These are phyloP conservation scores for Nannospalax galili DNA, from an alignment of 2,113 vertebrate species.

Conservation along the genomic window DNA sequence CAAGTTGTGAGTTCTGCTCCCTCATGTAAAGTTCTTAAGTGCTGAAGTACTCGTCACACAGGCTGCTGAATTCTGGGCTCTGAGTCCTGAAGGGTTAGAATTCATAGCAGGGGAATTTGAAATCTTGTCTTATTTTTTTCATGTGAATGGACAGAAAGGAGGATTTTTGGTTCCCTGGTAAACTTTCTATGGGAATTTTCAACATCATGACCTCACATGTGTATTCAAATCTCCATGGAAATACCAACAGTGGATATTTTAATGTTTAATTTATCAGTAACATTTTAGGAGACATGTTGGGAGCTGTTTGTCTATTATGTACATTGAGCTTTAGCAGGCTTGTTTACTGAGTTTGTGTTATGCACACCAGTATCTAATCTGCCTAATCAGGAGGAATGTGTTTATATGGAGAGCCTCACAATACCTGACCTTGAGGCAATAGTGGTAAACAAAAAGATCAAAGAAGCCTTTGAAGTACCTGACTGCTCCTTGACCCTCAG, in stretches of 20 bases:
- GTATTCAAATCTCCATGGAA: constrained; percentile 49
- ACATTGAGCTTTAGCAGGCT: too few relatives aligned
- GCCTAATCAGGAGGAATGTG: too few relatives aligned
- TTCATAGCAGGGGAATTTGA: background rate
- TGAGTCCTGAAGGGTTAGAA: constrained; percentile 5
- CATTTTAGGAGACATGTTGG: too few relatives aligned
- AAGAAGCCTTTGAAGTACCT: too few relatives aligned
- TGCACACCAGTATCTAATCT: too few relatives aligned
- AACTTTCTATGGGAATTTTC: constrained; percentile 12
- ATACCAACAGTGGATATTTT: background rate
- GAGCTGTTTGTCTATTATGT: too few relatives aligned
- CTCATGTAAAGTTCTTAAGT: background rate
- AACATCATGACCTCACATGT: background rate
- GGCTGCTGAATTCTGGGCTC: background rate
- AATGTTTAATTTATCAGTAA: constrained; percentile 41
- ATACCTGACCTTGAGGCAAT: too few relatives aligned
- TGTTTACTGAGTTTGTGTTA: too few relatives aligned
- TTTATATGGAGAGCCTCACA: too few relatives aligned
- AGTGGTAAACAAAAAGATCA: too few relatives aligned
- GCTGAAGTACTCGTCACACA: background rate
- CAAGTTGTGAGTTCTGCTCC: background rate
- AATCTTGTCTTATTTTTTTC: background rate
- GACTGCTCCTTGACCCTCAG: too few relatives aligned
- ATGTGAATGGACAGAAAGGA: background rate
- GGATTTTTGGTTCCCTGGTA: background rate